phyloP scores from a whole-genome alignment of 2,797 vertebrate species.

The Thalassophryne amazonica region DNA sequence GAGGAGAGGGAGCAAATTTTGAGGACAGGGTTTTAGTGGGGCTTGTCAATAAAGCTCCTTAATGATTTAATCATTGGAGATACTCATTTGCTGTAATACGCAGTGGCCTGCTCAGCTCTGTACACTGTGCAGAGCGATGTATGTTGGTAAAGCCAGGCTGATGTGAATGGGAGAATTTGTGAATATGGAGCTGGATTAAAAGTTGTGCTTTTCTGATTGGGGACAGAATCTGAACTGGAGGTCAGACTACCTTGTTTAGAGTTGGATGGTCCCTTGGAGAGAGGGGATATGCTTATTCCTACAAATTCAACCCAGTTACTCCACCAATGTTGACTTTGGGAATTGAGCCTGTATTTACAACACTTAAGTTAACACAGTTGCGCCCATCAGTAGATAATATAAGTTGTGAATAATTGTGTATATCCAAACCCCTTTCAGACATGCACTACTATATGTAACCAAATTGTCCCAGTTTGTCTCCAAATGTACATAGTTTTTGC shows the following conservation, averaged over 20 bases:
- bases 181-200: constrained; percentile 75
- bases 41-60: constrained; percentile 68
- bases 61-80: constrained; percentile 78
- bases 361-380: too few species aligned
- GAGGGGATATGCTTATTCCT: constrained; percentile 47
- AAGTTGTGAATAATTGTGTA: too few species aligned
- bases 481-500: too few species aligned
- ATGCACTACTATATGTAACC: too few species aligned
- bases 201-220: constrained; percentile 74
- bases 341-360: too few species aligned
- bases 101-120: constrained; percentile 25
- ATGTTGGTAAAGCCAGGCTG: constrained; percentile 21
- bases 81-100: constrained; percentile 67
- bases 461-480: too few species aligned
- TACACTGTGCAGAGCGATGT: constrained; percentile 13
- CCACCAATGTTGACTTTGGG: too few species aligned
- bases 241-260: constrained; percentile 48
- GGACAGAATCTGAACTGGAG: constrained; percentile 54
- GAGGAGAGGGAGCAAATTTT: constrained; percentile 29
- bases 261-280: constrained; percentile 56
- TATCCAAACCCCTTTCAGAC: too few species aligned
- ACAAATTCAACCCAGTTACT: too few species aligned
- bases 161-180: constrained; percentile 49
- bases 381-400: too few species aligned
- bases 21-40: constrained; percentile 64